Conservation (phyloP, 1,140 invertebrate species). For the Drosophila nigromelanica region DNA sequence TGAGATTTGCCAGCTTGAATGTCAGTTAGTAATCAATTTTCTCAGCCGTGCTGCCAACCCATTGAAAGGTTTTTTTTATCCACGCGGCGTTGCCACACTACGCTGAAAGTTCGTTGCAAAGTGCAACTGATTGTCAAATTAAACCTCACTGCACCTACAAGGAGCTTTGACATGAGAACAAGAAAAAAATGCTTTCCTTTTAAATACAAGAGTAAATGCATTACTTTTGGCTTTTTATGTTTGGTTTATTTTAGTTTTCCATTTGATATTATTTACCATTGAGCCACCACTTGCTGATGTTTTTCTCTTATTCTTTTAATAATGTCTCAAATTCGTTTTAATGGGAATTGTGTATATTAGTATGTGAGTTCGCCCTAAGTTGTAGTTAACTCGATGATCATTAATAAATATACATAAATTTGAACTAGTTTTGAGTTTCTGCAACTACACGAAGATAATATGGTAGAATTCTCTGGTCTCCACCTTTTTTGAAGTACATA, state of each 20-base stretch:
- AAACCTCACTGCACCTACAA: no score
- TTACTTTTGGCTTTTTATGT: conserved; percentile 19
- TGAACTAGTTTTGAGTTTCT: conserved; percentile 79
- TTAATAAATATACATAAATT: conserved; percentile 78
- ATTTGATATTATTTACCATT: conserved; percentile 53
- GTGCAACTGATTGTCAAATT: no score
- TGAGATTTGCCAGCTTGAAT: no score
- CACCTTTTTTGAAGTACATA: conserved; percentile 31
- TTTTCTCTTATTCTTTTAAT: conserved; percentile 11
- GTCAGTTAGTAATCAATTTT: no score
- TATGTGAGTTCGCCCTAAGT: conserved; percentile 24
- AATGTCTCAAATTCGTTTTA: conserved; percentile 30
- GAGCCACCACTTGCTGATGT: conserved; percentile 38
- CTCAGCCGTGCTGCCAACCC: no score
- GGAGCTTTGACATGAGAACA: no score
- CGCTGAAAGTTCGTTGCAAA: not conserved
- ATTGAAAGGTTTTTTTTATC: no score
- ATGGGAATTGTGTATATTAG: conserved; percentile 33
- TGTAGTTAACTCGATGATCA: conserved; percentile 60
- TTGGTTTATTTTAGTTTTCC: conserved; percentile 61
- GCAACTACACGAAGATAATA: conserved; percentile 53
- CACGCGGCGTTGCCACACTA: not conserved
- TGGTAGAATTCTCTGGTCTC: conserved; percentile 38
- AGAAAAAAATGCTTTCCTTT: not conserved
- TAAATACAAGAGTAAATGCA: not conserved